A percentile compares a stretch with the other conserved stretches of the same genome.
Conservation (phyloP, 2,888 invertebrate genomes). For the Hydrotaea cyrtoneurina region DNA sequence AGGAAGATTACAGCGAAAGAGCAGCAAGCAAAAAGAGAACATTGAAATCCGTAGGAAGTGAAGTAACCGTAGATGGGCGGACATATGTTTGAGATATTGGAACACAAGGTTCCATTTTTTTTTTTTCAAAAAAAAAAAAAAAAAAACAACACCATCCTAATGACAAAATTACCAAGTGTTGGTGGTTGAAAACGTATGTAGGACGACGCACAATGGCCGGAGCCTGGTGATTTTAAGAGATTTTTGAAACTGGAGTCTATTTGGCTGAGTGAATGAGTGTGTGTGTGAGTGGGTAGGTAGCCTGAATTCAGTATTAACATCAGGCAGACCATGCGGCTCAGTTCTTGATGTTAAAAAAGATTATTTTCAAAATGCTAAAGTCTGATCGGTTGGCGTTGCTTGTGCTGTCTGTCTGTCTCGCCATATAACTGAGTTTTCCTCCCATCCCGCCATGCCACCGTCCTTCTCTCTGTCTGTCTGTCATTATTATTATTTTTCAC, state of each 20-base stretch:
- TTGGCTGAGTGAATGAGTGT: slow-evolving; percentile 4
- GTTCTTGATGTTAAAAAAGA: slow-evolving; percentile 2
- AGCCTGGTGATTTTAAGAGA: slow-evolving; percentile 21
- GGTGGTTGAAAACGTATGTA: neutral
- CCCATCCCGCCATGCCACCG: slow-evolving; percentile 7
- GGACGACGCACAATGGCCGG: neutral
- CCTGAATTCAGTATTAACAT: slow-evolving; percentile 2
- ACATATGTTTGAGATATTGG: slow-evolving; percentile 28
- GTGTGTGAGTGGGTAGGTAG: slow-evolving; percentile 4
- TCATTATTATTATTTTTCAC: slow-evolving; percentile 63
- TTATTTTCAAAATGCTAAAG: neutral
- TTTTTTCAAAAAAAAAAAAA: neutral
- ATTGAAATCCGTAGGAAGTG: slow-evolving; percentile 32
- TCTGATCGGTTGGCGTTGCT: neutral
- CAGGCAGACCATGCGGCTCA: slow-evolving; percentile 8
- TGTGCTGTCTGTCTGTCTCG: neutral
- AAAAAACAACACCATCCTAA: neutral
- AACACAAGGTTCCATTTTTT: neutral
- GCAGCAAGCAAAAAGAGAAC: neutral
- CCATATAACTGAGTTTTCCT: neutral
- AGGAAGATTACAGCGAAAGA: neutral
- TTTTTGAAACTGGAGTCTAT: slow-evolving; percentile 6
- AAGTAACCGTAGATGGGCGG: slow-evolving; percentile 14
- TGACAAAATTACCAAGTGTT: slow-evolving; percentile 31
- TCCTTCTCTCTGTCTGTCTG: slow-evolving; percentile 33